phyloP scores from a whole-genome alignment of 53 echinoderm and acorn worm genomes.

The Arbacia lixula region DNA sequence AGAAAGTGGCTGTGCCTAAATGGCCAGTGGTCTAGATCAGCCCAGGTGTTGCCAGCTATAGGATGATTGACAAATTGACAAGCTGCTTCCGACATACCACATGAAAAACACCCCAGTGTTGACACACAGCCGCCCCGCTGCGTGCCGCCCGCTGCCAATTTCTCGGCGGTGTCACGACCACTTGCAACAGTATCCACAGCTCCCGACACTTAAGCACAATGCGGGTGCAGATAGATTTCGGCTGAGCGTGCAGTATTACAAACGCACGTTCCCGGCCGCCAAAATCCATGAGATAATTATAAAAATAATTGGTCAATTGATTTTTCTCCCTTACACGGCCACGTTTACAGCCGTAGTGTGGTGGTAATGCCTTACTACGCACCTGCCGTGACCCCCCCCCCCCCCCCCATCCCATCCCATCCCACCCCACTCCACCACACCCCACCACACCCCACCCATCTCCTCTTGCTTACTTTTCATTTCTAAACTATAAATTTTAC shows the following conservation, averaged over 20 bases:
- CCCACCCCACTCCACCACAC: too few species aligned
- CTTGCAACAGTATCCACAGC: slow-evolving; percentile 47
- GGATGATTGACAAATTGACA: slow-evolving; percentile 61
- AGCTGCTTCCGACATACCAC: slow-evolving; percentile 55
- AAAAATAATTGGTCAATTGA: slow-evolving; percentile 52
- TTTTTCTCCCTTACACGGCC: too few species aligned
- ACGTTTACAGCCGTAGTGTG: too few species aligned
- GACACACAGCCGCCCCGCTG: slow-evolving; percentile 17
- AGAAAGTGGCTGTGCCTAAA: slow-evolving; percentile 20
- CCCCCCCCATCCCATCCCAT: slow-evolving; percentile 5
- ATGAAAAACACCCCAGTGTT: slow-evolving; percentile 28
- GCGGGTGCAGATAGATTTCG: slow-evolving; percentile 44
- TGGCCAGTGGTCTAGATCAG: slow-evolving; percentile 44
- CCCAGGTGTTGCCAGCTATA: slow-evolving; percentile 49
- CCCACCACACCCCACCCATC: too few species aligned
- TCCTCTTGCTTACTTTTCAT: too few species aligned
- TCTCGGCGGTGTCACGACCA: slow-evolving; percentile 39
- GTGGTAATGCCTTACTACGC: neutral
- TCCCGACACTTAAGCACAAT: slow-evolving; percentile 45
- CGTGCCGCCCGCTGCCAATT: neutral
- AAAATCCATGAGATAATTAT: slow-evolving; percentile 30
- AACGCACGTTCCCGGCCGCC: slow-evolving; percentile 13
- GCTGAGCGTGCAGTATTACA: slow-evolving; percentile 52
- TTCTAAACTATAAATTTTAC: too few species aligned
- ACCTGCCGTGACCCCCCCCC: neutral